Conservation (phyloP, 2,888 invertebrate genomes). For the Drosophila mimica region DNA sequence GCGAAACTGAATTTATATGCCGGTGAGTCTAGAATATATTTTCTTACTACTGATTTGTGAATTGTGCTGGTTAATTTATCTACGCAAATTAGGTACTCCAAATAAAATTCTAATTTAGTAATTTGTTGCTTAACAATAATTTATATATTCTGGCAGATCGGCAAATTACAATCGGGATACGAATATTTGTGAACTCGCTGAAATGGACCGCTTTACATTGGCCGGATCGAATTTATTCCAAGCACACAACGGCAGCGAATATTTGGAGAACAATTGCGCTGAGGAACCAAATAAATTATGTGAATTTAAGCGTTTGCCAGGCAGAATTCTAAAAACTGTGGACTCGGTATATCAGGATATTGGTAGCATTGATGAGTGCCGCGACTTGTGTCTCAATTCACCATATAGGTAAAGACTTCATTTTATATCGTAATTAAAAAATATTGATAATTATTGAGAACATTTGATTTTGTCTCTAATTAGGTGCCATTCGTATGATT, state of each 20-base stretch:
- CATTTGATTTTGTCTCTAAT: constrained; percentile 86
- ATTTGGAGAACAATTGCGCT: constrained; percentile 96
- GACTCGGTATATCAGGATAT: constrained; percentile 97
- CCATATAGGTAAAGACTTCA: constrained; percentile 88
- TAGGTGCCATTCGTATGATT: constrained; percentile 96
- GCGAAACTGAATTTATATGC: constrained; percentile 96
- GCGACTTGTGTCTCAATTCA: constrained; percentile 94
- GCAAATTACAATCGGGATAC: constrained; percentile 94
- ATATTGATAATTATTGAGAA: neutral
- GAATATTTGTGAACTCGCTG: constrained; percentile 94
- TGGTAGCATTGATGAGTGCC: constrained; percentile 93
- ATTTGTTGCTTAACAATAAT: neutral
- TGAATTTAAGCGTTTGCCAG: constrained; percentile 95
- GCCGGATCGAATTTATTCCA: constrained; percentile 94
- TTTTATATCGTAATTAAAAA: neutral
- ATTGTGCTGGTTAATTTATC: neutral
- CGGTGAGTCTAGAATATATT: constrained; percentile 88
- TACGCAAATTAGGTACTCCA: neutral
- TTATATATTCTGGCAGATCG: constrained; percentile 89
- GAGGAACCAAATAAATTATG: constrained; percentile 96
- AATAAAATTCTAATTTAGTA: neutral
- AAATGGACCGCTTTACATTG: constrained; percentile 96
- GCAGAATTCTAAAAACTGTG: constrained; percentile 96
- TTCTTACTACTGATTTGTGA: neutral
- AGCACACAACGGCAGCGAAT: constrained; percentile 90